A percentile compares a stretch with the other conserved stretches of the same genome.
Evolutionary conservation across 2,797 vertebrate species (phyloP).

Genomic region (Gymnoscopelus microlampas): DNA sequence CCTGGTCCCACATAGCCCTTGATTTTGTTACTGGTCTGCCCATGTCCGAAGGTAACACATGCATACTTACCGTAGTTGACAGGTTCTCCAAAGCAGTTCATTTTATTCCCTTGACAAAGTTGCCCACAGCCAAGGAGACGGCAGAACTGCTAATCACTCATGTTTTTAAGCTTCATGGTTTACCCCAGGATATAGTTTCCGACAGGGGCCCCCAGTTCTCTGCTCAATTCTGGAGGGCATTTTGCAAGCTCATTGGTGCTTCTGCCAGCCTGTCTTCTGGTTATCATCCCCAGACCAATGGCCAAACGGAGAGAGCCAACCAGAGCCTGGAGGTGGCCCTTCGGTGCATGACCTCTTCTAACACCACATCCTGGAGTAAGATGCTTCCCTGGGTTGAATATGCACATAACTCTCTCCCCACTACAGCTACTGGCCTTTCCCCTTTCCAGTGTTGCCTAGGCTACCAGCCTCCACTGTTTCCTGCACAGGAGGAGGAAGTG

Average conservation of each 20-base stretch:
- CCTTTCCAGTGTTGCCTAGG: too few relatives aligned
- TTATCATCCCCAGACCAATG: not conserved
- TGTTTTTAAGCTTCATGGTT: not conserved
- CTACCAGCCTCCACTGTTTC: too few relatives aligned
- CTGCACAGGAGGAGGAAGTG: too few relatives aligned
- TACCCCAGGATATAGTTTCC: not conserved
- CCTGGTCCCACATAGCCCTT: not conserved
- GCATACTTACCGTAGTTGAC: too few relatives aligned
- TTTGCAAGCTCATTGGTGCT: not conserved
- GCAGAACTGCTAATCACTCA: not conserved
- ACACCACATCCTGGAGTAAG: not conserved
- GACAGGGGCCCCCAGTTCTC: constrained; percentile 8
- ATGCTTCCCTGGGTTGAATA: not conserved
- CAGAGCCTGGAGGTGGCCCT: too few relatives aligned
- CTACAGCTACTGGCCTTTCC: not conserved
- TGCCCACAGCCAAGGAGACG: too few relatives aligned
- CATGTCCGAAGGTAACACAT: too few relatives aligned
- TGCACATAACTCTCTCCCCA: not conserved
- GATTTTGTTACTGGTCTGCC: too few relatives aligned
- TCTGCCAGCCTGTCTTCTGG: not conserved
- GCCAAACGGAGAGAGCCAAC: not conserved
- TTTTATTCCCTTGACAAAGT: too few relatives aligned
- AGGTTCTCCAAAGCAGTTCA: too few relatives aligned
- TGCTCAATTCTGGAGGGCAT: constrained; percentile 6
- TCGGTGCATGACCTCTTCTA: too few relatives aligned